These are phyloP conservation scores for Argentina silus DNA, from an alignment of 2,797 vertebrate species.

Conservation along the genomic window DNA sequence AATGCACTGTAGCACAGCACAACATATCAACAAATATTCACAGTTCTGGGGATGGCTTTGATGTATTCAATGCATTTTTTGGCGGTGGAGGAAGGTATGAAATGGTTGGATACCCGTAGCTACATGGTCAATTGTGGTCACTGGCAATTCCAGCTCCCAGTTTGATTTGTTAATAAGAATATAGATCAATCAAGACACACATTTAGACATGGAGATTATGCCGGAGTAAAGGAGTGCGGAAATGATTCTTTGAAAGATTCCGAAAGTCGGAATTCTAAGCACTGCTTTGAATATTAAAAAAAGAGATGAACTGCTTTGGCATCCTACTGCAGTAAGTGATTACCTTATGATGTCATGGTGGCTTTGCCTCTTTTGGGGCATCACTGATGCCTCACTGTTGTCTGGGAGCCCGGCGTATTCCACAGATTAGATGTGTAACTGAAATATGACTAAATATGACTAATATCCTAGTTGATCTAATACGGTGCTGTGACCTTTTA, in stretches of 20 bases:
- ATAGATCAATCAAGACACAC: background rate
- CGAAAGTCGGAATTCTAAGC: background rate
- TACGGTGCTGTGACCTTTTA: background rate
- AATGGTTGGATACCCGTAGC: background rate
- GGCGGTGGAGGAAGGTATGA: background rate
- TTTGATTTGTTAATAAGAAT: background rate
- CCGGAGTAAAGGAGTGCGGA: background rate
- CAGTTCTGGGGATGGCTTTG: background rate
- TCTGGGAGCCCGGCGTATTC: slow-evolving; percentile 22
- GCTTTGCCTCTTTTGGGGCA: slow-evolving; percentile 32
- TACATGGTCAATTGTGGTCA: background rate
- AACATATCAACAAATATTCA: slow-evolving; percentile 5
- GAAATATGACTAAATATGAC: slow-evolving; percentile 54
- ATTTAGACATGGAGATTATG: background rate
- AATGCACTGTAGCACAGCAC: background rate
- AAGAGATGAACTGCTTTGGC: background rate
- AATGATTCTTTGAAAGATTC: background rate
- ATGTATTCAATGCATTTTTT: background rate
- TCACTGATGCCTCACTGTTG: slow-evolving; percentile 40
- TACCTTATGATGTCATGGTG: slow-evolving; percentile 38
- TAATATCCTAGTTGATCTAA: slow-evolving; percentile 42
- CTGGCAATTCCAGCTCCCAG: background rate
- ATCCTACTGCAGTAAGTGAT: background rate
- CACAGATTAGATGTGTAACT: slow-evolving; percentile 47
- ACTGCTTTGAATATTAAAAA: background rate